These are phyloP conservation scores for Archivesica marissinica DNA, from an alignment of 1,140 invertebrate genomes.

Conservation along the genomic window DNA sequence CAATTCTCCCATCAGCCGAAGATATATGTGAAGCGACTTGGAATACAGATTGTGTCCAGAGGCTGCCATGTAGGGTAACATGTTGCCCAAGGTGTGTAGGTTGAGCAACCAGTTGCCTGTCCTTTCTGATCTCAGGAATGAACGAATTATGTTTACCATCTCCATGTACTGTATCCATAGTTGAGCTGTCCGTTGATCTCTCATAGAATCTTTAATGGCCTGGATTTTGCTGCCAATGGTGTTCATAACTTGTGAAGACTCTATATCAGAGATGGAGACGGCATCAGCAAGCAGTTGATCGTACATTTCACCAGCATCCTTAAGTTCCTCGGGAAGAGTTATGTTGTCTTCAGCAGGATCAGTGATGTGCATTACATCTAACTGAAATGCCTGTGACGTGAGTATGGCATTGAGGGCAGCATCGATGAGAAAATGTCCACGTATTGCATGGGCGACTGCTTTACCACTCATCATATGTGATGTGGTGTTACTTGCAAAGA, in stretches of 20 bases:
- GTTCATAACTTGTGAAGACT: not conserved
- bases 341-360: not conserved
- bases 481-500: conserved; percentile 65
- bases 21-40: conserved; percentile 84
- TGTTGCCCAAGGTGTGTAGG: no score
- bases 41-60: conserved; percentile 84
- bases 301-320: not conserved
- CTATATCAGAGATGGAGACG: not conserved
- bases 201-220: not conserved
- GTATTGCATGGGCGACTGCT: conserved; percentile 79
- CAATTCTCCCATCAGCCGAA: conserved; percentile 82
- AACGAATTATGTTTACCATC: conserved; percentile 68
- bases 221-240: not conserved
- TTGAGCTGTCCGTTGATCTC: not conserved
- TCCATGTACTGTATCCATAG: conserved; percentile 70
- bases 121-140: conserved; percentile 67
- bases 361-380: not conserved
- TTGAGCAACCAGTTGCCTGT: no score
- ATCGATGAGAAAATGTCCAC: conserved; percentile 77
- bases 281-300: not conserved
- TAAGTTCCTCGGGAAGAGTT: not conserved
- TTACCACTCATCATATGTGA: conserved; percentile 80
- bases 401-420: no score
- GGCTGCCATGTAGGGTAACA: no score
- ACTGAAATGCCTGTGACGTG: not conserved